Evolutionary conservation across 2,797 vertebrate genomes (phyloP), one percentile per base, ranked within the genome.

Genomic region (Clarias pachynema): DNA sequence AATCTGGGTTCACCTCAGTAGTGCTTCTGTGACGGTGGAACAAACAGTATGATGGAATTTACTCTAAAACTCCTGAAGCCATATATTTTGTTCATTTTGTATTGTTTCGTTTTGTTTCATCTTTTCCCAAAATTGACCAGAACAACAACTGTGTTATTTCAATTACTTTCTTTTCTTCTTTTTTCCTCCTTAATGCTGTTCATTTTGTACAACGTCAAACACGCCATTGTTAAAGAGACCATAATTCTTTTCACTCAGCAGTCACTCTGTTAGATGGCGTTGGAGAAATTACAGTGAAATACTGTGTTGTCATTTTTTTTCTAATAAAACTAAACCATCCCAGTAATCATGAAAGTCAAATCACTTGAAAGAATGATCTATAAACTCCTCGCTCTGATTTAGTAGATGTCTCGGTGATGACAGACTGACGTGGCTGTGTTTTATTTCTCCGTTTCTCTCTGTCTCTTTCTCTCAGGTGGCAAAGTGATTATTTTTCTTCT

Each of bases 401-500:
- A 15, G 9, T 34, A 31, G 79, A 49, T 16, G 8, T 65, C 79
- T 80, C 79, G 8, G 79, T 29, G 79, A 10, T 49, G 79, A 80
- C 40, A 66, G 34, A 49, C 62, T 20, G 29, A 44, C 37, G 49
- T 0, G 62, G 16, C 59, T 53, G 60, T 29, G 37, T 20, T 82
- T 15, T 70, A 34, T 82, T 69, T 34, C 80, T 70, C 66, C 8
- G 0, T 31, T 49, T 81, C 79, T 31, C 44, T 31, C 80, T n/a
- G 8, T 82, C 26, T 57, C 53, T 69, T 7, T 69, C 49, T 69
- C 49, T 82, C 65, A 81, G 79, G 79, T 81, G 79, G 40, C 40
- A 81, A 81, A 81, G 79, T 81, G 79, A 81, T 81, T 81, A 66
- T 66, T 68, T 81, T 68, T 81, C 63, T 69, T 81, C 44, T 22